Conservation (phyloP, 2,888 invertebrate genomes). For the Hedya salicella region DNA sequence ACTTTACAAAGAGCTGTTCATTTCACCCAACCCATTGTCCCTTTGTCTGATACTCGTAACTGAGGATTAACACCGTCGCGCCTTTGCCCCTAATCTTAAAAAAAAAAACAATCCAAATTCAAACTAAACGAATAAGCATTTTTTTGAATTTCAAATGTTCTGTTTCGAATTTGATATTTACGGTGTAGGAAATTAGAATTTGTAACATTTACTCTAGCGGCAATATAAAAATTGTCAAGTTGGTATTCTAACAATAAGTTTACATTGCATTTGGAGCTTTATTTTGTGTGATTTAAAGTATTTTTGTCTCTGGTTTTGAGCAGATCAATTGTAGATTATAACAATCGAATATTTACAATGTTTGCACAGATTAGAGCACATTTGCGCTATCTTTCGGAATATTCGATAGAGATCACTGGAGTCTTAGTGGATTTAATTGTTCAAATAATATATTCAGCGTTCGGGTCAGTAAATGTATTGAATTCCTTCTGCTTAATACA, state of each 20-base stretch:
- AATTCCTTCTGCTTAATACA: neutral
- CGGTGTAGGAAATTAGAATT: neutral
- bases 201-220: neutral
- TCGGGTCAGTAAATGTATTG: constrained; percentile 24
- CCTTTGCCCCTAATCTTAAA: constrained; percentile 56
- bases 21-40: constrained; percentile 57
- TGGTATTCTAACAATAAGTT: constrained; percentile 1
- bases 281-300: neutral
- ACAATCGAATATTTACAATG: constrained; percentile 38
- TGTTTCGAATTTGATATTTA: constrained; percentile 3
- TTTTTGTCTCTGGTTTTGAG: neutral
- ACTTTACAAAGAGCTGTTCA: constrained; percentile 64
- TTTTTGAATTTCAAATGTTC: constrained; percentile 8
- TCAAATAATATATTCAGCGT: constrained; percentile 16
- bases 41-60: constrained; percentile 67
- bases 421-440: constrained; percentile 28
- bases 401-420: constrained; percentile 27
- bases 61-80: constrained; percentile 74
- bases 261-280: constrained; percentile 11
- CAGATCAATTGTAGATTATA: constrained; percentile 23
- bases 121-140: constrained; percentile 11
- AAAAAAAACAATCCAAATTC: constrained; percentile 47
- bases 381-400: constrained; percentile 48
- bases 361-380: constrained; percentile 50
- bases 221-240: neutral